Evolutionary conservation across 2,888 invertebrate genomes (phyloP).

Genomic region (Pollenia griseotomentosa): DNA sequence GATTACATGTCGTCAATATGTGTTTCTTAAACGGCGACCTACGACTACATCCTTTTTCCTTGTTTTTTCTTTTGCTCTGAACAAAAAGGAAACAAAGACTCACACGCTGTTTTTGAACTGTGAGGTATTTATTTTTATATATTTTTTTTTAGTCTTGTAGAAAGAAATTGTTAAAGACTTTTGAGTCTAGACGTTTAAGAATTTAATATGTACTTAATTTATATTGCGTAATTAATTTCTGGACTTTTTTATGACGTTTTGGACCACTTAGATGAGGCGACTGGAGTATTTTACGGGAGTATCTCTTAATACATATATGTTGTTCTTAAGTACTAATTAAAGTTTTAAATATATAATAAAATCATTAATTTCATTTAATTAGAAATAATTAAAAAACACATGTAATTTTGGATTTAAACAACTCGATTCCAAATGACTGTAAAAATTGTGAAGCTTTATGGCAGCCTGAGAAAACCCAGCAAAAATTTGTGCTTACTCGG

Average conservation of each 20-base stretch:
- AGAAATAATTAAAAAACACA: too few relatives aligned
- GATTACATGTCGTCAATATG: conserved; percentile 72
- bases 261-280: conserved; percentile 40
- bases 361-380: too few relatives aligned
- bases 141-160: not conserved
- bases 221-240: conserved; percentile 51
- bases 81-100: conserved; percentile 19
- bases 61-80: conserved; percentile 19
- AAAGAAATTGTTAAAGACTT: conserved; percentile 8
- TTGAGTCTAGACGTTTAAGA: conserved; percentile 63
- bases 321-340: too few relatives aligned
- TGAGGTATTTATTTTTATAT: conserved; percentile 6
- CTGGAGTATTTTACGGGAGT: not conserved
- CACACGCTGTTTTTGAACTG: conserved; percentile 49
- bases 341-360: too few relatives aligned
- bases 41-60: conserved; percentile 56
- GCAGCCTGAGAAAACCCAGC: too few relatives aligned
- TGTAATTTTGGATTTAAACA: too few relatives aligned
- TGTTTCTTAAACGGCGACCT: conserved; percentile 61
- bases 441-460: too few relatives aligned
- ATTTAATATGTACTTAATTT: conserved; percentile 24
- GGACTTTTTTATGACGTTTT: not conserved
- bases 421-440: too few relatives aligned
- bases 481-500: too few relatives aligned
- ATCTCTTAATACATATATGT: not conserved